Conservation (phyloP, 2,888 invertebrate species). For the Neoaliturus tenellus region DNA sequence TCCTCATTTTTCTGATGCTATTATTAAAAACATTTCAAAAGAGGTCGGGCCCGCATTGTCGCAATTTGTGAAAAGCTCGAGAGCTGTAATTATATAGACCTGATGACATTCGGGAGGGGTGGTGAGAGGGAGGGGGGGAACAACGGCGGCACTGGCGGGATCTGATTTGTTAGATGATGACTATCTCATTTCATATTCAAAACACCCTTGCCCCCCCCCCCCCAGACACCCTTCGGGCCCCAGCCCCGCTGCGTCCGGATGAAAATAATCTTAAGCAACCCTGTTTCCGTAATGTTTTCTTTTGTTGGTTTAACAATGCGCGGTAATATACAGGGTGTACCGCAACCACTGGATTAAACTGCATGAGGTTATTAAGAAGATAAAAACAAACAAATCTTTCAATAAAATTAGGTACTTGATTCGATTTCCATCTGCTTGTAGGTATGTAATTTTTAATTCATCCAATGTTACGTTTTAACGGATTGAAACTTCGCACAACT, state of each 20-base stretch:
- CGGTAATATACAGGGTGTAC: too few species aligned
- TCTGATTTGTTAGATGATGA: conserved; percentile 33
- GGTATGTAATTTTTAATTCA: too few species aligned
- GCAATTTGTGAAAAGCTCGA: conserved; percentile 26
- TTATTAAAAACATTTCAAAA: conserved; percentile 35
- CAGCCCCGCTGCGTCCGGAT: neutral
- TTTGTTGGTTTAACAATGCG: neutral
- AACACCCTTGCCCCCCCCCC: neutral
- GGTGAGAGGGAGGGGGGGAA: neutral
- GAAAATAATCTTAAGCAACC: neutral
- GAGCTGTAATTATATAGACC: conserved; percentile 30
- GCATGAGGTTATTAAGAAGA: too few species aligned
- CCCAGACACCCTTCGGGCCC: neutral
- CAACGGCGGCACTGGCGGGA: neutral
- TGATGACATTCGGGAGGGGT: conserved; percentile 1
- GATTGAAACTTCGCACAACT: too few species aligned
- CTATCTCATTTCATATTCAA: conserved; percentile 33
- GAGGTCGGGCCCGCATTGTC: conserved; percentile 25
- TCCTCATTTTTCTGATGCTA: conserved; percentile 34
- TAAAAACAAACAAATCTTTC: too few species aligned
- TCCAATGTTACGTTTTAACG: too few species aligned
- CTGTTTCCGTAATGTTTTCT: neutral
- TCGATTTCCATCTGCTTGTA: too few species aligned
- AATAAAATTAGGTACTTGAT: too few species aligned
- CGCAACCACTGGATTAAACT: too few species aligned